Conservation (phyloP, 2,888 invertebrate species). For the Myopa tessellatipennis region DNA sequence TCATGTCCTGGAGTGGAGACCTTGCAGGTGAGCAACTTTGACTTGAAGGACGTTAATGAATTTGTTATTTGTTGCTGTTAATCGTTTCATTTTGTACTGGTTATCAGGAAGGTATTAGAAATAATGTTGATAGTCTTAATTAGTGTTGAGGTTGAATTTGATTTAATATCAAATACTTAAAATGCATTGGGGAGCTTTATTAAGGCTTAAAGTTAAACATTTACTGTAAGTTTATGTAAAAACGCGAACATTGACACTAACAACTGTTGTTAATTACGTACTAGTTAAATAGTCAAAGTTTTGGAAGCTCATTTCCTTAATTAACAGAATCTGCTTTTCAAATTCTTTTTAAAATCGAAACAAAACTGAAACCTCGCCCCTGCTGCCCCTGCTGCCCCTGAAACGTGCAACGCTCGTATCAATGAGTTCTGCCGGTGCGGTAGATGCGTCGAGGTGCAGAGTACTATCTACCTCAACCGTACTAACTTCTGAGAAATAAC, state of each 20-base stretch:
- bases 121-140: not conserved
- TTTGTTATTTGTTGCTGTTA: conserved; percentile 51
- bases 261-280: not conserved
- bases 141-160: not conserved
- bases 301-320: conserved; percentile 46
- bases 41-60: conserved; percentile 47
- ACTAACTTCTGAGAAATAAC: not conserved
- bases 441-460: not conserved
- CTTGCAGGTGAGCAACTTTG: not conserved
- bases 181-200: not conserved
- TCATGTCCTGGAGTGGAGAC: not conserved
- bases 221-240: too few species aligned
- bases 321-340: conserved; percentile 40
- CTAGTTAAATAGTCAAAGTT: not conserved
- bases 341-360: conserved; percentile 38
- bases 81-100: conserved; percentile 48
- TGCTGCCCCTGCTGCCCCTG: not conserved
- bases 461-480: not conserved
- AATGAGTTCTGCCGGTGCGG: conserved; percentile 7
- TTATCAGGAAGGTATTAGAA: not conserved
- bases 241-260: too few species aligned
- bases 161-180: not conserved
- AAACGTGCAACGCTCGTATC: not conserved
- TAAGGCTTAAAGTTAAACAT: too few species aligned
- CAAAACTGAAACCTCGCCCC: not conserved